Conservation (phyloP, 2,113 vertebrate species). For the Oriolus oriolus region DNA sequence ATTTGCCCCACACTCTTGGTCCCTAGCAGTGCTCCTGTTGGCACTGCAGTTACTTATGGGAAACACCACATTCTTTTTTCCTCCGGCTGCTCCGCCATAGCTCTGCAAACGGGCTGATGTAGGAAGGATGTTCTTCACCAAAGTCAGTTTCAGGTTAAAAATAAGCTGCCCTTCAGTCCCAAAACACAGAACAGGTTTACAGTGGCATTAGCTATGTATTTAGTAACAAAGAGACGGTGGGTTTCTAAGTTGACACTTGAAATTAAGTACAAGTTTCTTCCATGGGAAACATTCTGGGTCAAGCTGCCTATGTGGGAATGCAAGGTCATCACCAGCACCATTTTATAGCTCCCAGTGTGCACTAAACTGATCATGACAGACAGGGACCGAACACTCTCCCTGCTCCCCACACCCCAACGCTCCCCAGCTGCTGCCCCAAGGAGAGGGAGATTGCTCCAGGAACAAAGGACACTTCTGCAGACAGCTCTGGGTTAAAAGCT, state of each 20-base stretch:
- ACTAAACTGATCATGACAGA: not conserved
- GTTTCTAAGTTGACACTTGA: not conserved
- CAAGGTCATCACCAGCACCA: not conserved
- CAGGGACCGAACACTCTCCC: not conserved
- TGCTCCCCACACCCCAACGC: fast-evolving
- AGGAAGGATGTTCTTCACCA: not conserved
- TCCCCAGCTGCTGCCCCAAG: not conserved
- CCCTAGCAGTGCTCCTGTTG: not conserved
- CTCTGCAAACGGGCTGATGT: not conserved
- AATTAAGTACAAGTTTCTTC: not conserved
- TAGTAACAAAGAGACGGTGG: not conserved
- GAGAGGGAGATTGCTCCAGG: not conserved
- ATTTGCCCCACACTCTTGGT: not conserved
- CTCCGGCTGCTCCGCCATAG: not conserved
- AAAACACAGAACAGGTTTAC: not conserved
- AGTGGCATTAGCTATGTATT: not conserved
- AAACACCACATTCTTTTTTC: not conserved
- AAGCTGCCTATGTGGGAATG: not conserved
- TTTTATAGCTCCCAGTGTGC: not conserved
- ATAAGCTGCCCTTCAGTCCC: not conserved
- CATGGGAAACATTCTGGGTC: not conserved
- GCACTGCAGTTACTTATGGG: not conserved
- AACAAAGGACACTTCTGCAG: not conserved
- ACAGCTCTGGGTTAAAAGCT: not conserved
- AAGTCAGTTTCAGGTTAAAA: not conserved